Base-by-base conservation (phyloP, 2,113 vertebrate genomes). In the Sander vitreus region DNA sequence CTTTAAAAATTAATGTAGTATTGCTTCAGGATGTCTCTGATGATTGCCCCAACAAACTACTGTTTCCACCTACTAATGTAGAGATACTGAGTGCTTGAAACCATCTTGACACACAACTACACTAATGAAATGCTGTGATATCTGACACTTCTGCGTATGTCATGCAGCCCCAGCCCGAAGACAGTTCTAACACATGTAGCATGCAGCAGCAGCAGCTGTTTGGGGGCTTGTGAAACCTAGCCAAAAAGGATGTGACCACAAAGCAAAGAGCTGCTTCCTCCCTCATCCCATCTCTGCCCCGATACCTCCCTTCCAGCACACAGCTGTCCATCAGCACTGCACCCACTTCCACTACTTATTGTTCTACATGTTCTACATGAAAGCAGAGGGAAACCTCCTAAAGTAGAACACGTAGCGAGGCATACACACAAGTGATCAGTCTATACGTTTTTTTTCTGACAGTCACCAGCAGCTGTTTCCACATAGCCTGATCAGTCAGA, bases 201-300 rank as follows among this genome's bases (percentile, higher is more conserved):
- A 60, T 66, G 50, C 71, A 79, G 87, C 43, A 74, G 84, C 93
- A 74, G 84, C 94, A 93, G 94, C 93, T 95, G 94, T 91, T 91
- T 82, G 83, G 92, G 90, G 84, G 76, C 79, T 79, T 89, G 86
- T 84, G 86, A 91, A 81, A 72, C 59, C 74, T 57, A 70, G 88
- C 82, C 76, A 79, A 90, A 89, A 85, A 95, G 94, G 94, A 95
- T 94, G 92, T 90, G 85, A 93, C 91, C 89, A 92, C 88, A 89
- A 92, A 91, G 88, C 88, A 89, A 92, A 91, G 88, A 91, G 93
- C 87, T 57, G 92, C 88, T 95, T 95, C 95, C 95, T 94, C 91
- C 84, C 84, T 87, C 91, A 75, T 84, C 91, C 88, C 91, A 93
- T 92, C 93, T 84, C 89, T 92, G 87, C 73, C 80, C 73, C 53